A percentile compares a stretch with the other conserved stretches of the same genome.
phyloP scores from a whole-genome alignment of 2,797 vertebrate species.

The Macroramphosus scolopax region DNA sequence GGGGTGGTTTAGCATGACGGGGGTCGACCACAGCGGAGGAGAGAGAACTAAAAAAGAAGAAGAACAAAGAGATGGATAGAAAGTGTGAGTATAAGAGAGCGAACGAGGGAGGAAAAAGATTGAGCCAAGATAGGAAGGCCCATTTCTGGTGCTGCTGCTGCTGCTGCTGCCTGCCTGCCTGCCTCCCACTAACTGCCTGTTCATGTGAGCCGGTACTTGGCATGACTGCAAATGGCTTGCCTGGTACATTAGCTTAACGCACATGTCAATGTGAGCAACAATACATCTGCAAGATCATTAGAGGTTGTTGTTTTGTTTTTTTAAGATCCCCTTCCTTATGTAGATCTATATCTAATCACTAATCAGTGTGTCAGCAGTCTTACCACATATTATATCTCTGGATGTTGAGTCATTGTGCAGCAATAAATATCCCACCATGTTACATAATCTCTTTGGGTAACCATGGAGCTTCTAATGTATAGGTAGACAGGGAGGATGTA shows the following conservation, averaged over 20 bases:
- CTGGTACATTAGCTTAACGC: conserved; percentile 55
- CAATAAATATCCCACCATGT: conserved; percentile 65
- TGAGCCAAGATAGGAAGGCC: conserved; percentile 60
- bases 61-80: conserved; percentile 35
- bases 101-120: conserved; percentile 51
- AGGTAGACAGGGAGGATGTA: conserved; percentile 31
- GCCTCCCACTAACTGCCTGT: conserved; percentile 68
- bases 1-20: conserved; percentile 20
- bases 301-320: background rate
- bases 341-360: conserved; percentile 34
- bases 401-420: conserved; percentile 68
- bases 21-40: conserved; percentile 44
- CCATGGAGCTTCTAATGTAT: conserved; percentile 64
- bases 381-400: conserved; percentile 50
- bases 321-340: background rate
- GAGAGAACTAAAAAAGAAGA: conserved; percentile 23
- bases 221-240: conserved; percentile 68
- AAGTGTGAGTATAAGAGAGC: conserved; percentile 59
- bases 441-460: conserved; percentile 64
- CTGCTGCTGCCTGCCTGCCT: conserved; percentile 59
- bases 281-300: conserved; percentile 44
- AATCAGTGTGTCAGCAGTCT: conserved; percentile 53
- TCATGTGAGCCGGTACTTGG: conserved; percentile 65
- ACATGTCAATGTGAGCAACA: conserved; percentile 47
- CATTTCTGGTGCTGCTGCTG: conserved; percentile 58